Evolutionary conservation across 64 coral and sea anemone genomes (phyloP), one percentile per base, ranked within the genome.

Genomic region (Orbicella faveolata): DNA sequence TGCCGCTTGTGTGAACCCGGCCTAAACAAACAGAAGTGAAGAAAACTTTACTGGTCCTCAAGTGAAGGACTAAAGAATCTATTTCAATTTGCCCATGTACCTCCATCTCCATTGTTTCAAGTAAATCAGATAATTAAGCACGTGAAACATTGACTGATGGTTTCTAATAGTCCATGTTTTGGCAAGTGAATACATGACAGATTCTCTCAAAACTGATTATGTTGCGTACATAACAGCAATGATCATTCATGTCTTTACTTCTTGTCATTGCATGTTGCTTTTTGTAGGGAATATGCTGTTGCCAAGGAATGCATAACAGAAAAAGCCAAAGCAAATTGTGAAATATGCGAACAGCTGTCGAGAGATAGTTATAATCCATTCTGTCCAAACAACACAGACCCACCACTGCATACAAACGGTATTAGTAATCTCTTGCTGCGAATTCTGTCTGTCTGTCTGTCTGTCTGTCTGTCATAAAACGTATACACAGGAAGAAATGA

Each of bases 321-420:
- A 52, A 84, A 84, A 52, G 63, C 64, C 21, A 84, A 70, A 26
- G 82, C 82, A 70, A 84, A 84, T 67, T 84, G 82, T 20, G 2
- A 72, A 52, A 84, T 84, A 20, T 84, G 82, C 19, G 21, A 52
- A 11, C 20, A 25, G 1, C 3, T 84, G 2, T 30, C 6, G 15
- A 44, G 82, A 84, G 82, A 84, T 84, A 11, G 20, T 51, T 84
- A 70, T 37, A 84, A 84, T 72, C 82, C 82, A 21, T 84, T 84
- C 70, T 84, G 82, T 36, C 36, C 82, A 51, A 84, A 72, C 41
- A 84, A 84, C 2, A 84, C 63, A 30, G 82, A 84, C 23, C 82
- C 82, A 84, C 9, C 7, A 44, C 36, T 84, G 19, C 63, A 70
- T 37, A 37, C 23, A 0, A 70, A 84, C 51, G 82, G 82, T 84